These are phyloP conservation scores for Paralinhomoeus sp. DNA, from an alignment of 2,888 invertebrate genomes.

Conservation along the genomic window DNA sequence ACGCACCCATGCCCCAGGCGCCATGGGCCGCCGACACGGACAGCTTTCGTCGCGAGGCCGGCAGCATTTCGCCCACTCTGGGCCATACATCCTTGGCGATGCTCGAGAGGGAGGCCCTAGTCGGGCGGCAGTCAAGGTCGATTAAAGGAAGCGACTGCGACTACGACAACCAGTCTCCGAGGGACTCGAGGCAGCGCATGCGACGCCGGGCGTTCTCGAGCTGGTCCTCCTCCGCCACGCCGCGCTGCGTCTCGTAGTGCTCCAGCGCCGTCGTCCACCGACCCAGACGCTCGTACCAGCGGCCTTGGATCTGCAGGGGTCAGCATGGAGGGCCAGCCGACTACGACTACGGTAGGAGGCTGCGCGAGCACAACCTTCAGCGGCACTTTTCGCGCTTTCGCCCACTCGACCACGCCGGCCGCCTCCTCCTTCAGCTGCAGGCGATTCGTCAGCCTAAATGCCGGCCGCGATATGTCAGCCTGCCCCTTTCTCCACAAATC, in stretches of 20 bases:
- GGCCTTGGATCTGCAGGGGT: conserved; percentile 42
- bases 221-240: no score
- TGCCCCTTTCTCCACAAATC: conserved; percentile 1
- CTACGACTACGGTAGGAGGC: no score
- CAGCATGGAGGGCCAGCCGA: no score
- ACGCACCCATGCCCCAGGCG: conserved; percentile 60
- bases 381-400: conserved; percentile 26
- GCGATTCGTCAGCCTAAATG: conserved; percentile 73
- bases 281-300: conserved; percentile 96
- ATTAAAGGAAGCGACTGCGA: no score
- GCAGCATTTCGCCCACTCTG: no score
- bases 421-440: conserved; percentile 94
- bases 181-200: conserved; percentile 81
- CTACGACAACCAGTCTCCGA: conserved; percentile 92
- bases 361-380: no score
- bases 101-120: no score
- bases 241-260: conserved; percentile 53
- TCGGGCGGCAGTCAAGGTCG: no score
- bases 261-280: conserved; percentile 90
- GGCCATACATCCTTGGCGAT: no score
- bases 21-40: conserved; percentile 70
- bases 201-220: conserved; percentile 59
- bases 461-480: conserved; percentile 7
- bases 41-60: conserved; percentile 35
- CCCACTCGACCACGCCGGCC: conserved; percentile 62